Evolutionary conservation across 2,888 invertebrate species (phyloP).

Genomic region (Candidula unifasciata): DNA sequence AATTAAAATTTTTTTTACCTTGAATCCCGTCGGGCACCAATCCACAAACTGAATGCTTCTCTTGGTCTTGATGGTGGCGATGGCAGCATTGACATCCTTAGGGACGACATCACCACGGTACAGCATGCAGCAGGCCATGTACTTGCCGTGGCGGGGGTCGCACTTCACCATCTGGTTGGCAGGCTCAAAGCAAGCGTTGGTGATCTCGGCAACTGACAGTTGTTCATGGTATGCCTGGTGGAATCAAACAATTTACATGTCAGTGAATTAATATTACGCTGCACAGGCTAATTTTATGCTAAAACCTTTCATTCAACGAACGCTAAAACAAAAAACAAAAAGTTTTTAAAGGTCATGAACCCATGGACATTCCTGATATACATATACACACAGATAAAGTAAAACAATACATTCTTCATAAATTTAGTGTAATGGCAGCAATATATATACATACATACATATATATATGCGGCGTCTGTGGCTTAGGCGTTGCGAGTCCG

Average conservation of each 20-base stretch:
- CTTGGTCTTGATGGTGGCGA: slow-evolving; percentile 58
- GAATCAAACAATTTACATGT: slow-evolving; percentile 13
- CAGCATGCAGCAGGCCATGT: slow-evolving; percentile 96
- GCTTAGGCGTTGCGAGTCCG: too few species aligned
- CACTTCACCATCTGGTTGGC: slow-evolving; percentile 94
- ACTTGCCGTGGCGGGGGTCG: slow-evolving; percentile 77
- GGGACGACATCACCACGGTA: slow-evolving; percentile 86
- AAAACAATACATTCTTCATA: too few species aligned
- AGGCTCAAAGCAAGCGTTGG: slow-evolving; percentile 91
- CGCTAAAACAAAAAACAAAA: too few species aligned
- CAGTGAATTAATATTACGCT: too few species aligned
- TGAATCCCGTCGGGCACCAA: slow-evolving; percentile 83
- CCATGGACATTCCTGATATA: too few species aligned
- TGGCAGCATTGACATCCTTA: slow-evolving; percentile 46
- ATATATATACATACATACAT: too few species aligned
- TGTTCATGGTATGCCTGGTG: slow-evolving; percentile 63
- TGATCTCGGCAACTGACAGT: slow-evolving; percentile 84
- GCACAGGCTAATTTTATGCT: too few species aligned
- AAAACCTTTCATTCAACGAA: too few species aligned
- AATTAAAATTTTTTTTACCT: slow-evolving; percentile 76
- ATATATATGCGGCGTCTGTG: too few species aligned
- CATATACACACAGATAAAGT: too few species aligned
- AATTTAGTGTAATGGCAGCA: too few species aligned
- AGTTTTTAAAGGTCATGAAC: too few species aligned
- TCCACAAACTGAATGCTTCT: slow-evolving; percentile 69